Conservation (phyloP, 2,888 invertebrate genomes). For the Drymonia ruficornis region DNA sequence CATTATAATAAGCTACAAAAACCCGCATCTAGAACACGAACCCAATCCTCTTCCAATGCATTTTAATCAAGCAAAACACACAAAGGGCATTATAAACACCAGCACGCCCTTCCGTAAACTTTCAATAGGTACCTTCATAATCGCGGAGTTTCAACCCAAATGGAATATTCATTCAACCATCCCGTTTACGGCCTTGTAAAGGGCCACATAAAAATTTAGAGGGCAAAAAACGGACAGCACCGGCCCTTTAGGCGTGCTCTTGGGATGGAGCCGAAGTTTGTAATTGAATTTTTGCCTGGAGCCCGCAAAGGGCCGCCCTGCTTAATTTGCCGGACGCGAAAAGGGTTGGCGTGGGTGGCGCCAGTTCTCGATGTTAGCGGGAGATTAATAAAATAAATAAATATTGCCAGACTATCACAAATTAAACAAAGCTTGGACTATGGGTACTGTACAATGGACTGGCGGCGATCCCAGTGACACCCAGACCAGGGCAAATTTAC, state of each 20-base stretch:
- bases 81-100: conserved; percentile 34
- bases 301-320: conserved; percentile 81
- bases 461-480: too few relatives aligned
- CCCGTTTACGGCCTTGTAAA: conserved; percentile 82
- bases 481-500: too few relatives aligned
- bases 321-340: conserved; percentile 78
- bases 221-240: conserved; percentile 66
- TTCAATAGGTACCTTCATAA: conserved; percentile 51
- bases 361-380: conserved; percentile 14
- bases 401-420: too few relatives aligned
- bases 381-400: not conserved
- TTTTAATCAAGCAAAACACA: conserved; percentile 48
- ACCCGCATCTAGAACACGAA: not conserved
- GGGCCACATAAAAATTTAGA: conserved; percentile 82
- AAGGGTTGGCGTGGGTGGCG: conserved; percentile 65
- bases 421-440: too few relatives aligned
- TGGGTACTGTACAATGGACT: too few relatives aligned
- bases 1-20: not conserved
- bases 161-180: conserved; percentile 82
- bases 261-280: conserved; percentile 80
- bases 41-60: conserved; percentile 31
- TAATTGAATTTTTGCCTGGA: conserved; percentile 84
- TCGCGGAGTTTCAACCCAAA: conserved; percentile 66
- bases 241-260: conserved; percentile 76
- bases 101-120: conserved; percentile 50